Evolutionary conservation across 2,797 vertebrate genomes (phyloP).

Genomic region (Coregonus suidteri): DNA sequence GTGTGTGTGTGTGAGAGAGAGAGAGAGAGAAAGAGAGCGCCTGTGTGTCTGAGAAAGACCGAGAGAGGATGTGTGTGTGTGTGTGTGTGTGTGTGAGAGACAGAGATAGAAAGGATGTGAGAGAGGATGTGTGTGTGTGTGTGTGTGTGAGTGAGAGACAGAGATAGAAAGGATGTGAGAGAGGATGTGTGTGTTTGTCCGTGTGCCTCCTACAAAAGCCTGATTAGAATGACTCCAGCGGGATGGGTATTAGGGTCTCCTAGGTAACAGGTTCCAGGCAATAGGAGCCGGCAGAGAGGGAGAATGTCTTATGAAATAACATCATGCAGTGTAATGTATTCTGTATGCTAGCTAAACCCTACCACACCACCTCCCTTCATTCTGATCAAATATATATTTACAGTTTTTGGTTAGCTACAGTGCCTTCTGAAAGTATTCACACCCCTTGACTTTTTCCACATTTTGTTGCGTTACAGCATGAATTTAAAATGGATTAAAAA

Average conservation of each 20-base stretch:
- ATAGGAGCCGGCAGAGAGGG: constrained; percentile 42
- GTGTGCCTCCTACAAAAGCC: neutral
- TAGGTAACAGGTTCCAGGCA: constrained; percentile 67
- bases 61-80: neutral
- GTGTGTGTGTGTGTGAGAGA: neutral
- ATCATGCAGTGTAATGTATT: neutral
- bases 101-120: neutral
- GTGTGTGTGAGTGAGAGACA: neutral
- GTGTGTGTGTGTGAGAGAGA: no score
- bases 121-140: neutral
- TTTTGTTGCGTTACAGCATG: no score
- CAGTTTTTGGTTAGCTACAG: no score
- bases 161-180: no score
- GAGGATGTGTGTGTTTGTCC: neutral
- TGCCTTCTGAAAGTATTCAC: no score
- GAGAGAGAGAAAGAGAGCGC: neutral
- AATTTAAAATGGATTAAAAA: no score
- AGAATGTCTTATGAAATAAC: constrained; percentile 52
- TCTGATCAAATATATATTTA: neutral
- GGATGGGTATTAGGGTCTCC: constrained; percentile 59
- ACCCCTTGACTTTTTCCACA: no score
- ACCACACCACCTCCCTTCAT: neutral
- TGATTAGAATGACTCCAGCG: constrained; percentile 21
- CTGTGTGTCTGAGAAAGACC: constrained; percentile 4
- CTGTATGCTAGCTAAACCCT: neutral